Percentiles rank a stretch among this genome's conserved stretches.
phyloP scores from a whole-genome alignment of 2,888 invertebrate genomes.

The Tenodera sinensis region DNA sequence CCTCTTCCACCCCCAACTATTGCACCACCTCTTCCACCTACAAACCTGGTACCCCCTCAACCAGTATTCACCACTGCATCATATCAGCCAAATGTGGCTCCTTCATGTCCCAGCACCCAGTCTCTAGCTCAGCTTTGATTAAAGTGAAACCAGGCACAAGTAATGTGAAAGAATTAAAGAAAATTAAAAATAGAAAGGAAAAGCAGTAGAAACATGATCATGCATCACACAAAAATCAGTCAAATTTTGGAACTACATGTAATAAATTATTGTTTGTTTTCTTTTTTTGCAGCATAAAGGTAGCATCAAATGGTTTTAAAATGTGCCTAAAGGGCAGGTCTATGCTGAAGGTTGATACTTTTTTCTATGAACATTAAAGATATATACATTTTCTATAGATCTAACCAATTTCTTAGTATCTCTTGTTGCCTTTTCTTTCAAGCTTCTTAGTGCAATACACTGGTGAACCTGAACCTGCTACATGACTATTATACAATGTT shows the following conservation, averaged over 20 bases:
- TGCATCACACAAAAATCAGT: no score
- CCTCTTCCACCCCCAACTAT: neutral
- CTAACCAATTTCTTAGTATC: no score
- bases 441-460: no score
- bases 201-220: no score
- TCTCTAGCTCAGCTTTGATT: slow-evolving; percentile 3
- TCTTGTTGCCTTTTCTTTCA: no score
- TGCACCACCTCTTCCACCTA: neutral
- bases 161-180: neutral
- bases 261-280: neutral
- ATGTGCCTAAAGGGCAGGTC: no score
- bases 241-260: neutral
- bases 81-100: neutral
- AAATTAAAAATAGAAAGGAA: no score
- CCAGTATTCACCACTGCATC: neutral
- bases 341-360: no score
- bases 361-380: no score
- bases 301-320: neutral
- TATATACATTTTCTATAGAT: no score
- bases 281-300: neutral
- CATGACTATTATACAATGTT: no score
- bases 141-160: neutral
- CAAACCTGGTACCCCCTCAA: neutral
- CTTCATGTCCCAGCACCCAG: neutral
- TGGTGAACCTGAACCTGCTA: no score